Evolutionary conservation across 2,113 vertebrate genomes (phyloP).

Genomic region (Elaphurus davidianus): DNA sequence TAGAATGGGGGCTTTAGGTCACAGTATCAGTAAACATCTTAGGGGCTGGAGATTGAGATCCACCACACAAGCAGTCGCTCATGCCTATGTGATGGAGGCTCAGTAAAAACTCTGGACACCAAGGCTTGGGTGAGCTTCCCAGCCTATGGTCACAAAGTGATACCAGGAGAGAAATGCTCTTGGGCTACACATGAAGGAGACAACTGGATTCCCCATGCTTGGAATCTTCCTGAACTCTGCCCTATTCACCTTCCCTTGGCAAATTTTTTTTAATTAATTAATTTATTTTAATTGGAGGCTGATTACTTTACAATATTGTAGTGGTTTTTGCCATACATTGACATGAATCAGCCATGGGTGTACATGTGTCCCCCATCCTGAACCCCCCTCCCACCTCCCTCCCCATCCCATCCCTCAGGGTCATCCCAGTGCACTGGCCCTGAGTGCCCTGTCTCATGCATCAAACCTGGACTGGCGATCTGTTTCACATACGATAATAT

Average conservation of each 20-base stretch:
- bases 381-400: neutral
- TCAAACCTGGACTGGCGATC: neutral
- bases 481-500: neutral
- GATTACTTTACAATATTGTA: neutral
- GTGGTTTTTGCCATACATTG: neutral
- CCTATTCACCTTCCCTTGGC: neutral
- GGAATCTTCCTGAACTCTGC: neutral
- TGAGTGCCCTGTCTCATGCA: neutral
- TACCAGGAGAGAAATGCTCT: neutral
- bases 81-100: neutral
- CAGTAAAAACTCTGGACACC: neutral
- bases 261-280: neutral
- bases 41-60: neutral
- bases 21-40: neutral
- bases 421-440: neutral
- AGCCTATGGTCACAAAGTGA: neutral
- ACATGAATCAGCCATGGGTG: neutral
- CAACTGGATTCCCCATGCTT: neutral
- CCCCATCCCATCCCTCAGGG: neutral
- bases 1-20: neutral
- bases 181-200: neutral
- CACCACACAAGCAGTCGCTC: neutral
- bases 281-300: neutral
- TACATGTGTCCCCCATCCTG: neutral
- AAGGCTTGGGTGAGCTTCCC: neutral